Conservation (phyloP, 2,797 vertebrate genomes). For the Acridotheres tristis region DNA sequence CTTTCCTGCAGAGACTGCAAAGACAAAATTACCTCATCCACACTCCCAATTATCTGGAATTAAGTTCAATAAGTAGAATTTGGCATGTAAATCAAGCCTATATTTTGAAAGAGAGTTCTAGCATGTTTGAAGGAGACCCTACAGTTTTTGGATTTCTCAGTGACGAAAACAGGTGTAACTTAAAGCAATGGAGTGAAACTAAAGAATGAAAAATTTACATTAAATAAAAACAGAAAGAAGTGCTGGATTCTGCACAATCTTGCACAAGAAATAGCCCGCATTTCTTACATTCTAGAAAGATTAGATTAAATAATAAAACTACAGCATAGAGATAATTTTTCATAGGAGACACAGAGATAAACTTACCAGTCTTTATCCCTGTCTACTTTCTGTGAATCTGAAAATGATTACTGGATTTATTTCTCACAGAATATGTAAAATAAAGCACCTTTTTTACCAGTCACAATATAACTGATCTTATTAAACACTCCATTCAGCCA, state of each 20-base stretch:
- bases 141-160: background rate
- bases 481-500: background rate
- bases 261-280: background rate
- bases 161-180: background rate
- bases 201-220: background rate
- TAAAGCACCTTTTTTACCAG: background rate
- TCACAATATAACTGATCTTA: background rate
- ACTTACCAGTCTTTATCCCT: background rate
- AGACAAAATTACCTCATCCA: background rate
- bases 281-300: background rate
- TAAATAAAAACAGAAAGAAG: background rate
- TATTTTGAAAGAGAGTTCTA: background rate
- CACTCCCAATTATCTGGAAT: background rate
- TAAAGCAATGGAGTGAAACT: background rate
- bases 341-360: background rate
- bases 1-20: background rate
- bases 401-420: background rate
- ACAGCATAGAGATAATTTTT: background rate
- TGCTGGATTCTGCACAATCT: background rate
- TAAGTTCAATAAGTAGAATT: background rate
- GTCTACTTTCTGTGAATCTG: background rate
- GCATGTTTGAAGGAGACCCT: background rate
- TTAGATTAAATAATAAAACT: background rate
- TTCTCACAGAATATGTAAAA: background rate
- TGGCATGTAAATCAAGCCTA: background rate